phyloP scores from a whole-genome alignment of 1,140 invertebrate species.

The Penaeus vannamei region DNA sequence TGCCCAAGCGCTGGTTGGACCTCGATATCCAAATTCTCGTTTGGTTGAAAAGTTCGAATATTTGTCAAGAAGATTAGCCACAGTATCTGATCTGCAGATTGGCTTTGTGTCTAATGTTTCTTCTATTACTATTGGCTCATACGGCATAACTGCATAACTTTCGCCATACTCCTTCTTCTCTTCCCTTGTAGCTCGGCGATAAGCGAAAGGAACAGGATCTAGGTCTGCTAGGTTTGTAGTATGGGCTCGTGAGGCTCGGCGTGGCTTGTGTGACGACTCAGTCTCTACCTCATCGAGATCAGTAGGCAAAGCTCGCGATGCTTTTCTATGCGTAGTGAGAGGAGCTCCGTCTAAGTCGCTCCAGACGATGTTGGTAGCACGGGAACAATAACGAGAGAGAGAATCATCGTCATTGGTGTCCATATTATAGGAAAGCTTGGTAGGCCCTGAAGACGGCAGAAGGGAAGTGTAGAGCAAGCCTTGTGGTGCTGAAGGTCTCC shows the following conservation, averaged over 20 bases:
- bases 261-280: background rate
- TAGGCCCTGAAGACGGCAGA: conserved; percentile 63
- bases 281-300: background rate
- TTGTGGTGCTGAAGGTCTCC: conserved; percentile 31
- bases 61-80: conserved; percentile 64
- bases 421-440: conserved; percentile 40
- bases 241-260: background rate
- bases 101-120: conserved; percentile 35
- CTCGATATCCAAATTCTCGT: conserved; percentile 58
- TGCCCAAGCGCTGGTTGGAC: conserved; percentile 26
- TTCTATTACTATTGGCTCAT: conserved; percentile 41
- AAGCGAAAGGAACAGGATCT: background rate
- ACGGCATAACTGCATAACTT: conserved; percentile 53
- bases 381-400: conserved; percentile 5
- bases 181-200: conserved; percentile 39
- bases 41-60: conserved; percentile 59
- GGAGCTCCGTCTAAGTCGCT: conserved; percentile 36
- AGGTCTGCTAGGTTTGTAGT: background rate
- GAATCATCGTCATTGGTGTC: conserved; percentile 23
- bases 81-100: conserved; percentile 61
- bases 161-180: conserved; percentile 49
- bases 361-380: conserved; percentile 34
- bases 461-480: conserved; percentile 65
- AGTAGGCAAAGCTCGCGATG: background rate
- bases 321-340: conserved; percentile 26